Conservation (phyloP, 2,888 invertebrate genomes). For the Leucophora obtusa region DNA sequence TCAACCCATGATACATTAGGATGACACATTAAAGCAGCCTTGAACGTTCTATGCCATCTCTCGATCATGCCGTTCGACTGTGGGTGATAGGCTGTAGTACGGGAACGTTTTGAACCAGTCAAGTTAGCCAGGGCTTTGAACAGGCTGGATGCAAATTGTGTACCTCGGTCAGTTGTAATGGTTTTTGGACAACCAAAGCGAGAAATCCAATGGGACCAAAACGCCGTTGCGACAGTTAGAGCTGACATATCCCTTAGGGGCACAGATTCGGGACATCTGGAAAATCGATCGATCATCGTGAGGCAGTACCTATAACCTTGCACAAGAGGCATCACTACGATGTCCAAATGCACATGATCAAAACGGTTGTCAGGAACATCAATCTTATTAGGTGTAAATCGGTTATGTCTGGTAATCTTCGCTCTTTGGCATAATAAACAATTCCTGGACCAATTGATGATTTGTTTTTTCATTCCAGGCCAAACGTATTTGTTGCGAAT, state of each 20-base stretch:
- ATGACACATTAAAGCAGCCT: constrained; percentile 14
- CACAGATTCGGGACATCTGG: constrained; percentile 36
- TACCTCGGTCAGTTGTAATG: constrained; percentile 34
- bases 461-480: constrained; percentile 12
- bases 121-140: neutral
- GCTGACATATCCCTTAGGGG: constrained; percentile 32
- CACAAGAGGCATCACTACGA: constrained; percentile 3
- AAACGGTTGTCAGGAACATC: constrained; percentile 16
- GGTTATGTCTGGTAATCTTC: constrained; percentile 15
- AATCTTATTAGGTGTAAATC: constrained; percentile 4
- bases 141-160: constrained; percentile 33
- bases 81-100: too few species aligned
- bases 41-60: constrained; percentile 7
- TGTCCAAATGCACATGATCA: constrained; percentile 15
- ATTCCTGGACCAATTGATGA: neutral
- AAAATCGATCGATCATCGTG: constrained; percentile 46
- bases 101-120: neutral
- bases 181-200: constrained; percentile 37
- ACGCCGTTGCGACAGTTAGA: neutral
- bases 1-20: neutral
- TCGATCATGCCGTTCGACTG: neutral
- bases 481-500: constrained; percentile 9
- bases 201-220: constrained; percentile 6
- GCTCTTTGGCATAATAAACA: constrained; percentile 16
- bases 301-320: neutral